These are phyloP conservation scores for Gortyna flavago DNA, from an alignment of 2,888 invertebrate species.

Conservation along the genomic window DNA sequence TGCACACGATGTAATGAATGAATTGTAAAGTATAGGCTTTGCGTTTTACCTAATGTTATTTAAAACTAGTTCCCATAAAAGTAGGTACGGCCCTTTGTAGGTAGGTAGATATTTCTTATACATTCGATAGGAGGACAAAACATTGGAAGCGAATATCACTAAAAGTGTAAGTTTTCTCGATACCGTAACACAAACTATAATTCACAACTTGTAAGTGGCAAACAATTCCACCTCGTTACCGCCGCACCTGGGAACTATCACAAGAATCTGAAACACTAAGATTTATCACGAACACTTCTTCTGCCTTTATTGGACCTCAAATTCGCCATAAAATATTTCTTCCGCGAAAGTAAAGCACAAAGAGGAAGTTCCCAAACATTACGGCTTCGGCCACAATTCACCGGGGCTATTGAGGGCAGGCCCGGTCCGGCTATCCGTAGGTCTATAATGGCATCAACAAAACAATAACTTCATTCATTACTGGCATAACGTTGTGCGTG, in stretches of 20 bases:
- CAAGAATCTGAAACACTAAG: constrained; percentile 56
- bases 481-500: constrained; percentile 63
- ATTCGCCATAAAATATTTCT: constrained; percentile 59
- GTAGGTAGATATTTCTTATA: neutral
- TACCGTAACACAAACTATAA: constrained; percentile 43
- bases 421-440: constrained; percentile 59
- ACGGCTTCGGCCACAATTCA: constrained; percentile 63
- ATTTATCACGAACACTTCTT: constrained; percentile 58
- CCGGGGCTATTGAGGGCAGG: constrained; percentile 63
- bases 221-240: constrained; percentile 53
- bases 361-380: constrained; percentile 62
- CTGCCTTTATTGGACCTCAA: constrained; percentile 57
- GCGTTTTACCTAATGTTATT: neutral
- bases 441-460: constrained; percentile 63
- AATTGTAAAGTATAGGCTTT: neutral
- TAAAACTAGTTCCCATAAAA: neutral
- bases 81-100: neutral
- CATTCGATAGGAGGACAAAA: neutral
- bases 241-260: constrained; percentile 61
- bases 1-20: neutral
- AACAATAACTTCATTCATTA: constrained; percentile 73
- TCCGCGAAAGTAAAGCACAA: constrained; percentile 45
- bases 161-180: constrained; percentile 29
- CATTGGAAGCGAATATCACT: neutral
- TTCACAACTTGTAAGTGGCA: constrained; percentile 51